These are phyloP conservation scores for Cheilosia impressa DNA, from an alignment of 2,888 invertebrate genomes.

Conservation along the genomic window DNA sequence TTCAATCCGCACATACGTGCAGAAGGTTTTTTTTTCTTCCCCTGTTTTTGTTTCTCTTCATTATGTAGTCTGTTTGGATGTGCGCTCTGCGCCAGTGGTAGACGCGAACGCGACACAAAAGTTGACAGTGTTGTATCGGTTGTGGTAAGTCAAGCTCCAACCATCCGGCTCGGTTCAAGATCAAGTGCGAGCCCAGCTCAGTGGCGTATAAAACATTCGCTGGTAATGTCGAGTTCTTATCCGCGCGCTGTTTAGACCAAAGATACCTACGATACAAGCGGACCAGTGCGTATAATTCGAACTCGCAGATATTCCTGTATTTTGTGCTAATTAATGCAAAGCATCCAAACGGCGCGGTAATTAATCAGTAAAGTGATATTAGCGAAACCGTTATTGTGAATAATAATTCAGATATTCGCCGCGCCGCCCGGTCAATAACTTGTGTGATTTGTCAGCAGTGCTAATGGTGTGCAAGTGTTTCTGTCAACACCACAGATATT, in stretches of 20 bases:
- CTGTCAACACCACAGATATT: background rate
- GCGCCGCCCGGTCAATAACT: slow-evolving; percentile 39
- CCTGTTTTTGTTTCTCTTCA: slow-evolving; percentile 14
- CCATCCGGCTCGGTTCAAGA: slow-evolving; percentile 68
- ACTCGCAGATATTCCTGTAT: background rate
- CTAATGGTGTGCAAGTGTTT: background rate
- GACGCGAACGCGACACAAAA: slow-evolving; percentile 47
- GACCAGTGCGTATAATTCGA: background rate
- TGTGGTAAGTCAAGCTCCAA: slow-evolving; percentile 55
- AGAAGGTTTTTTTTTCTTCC: slow-evolving; percentile 2
- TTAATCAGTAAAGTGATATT: slow-evolving; percentile 46
- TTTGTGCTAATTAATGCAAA: slow-evolving; percentile 40
- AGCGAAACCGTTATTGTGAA: slow-evolving; percentile 25
- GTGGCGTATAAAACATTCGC: slow-evolving; percentile 69
- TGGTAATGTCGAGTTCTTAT: slow-evolving; percentile 66
- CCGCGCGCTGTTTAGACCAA: slow-evolving; percentile 25
- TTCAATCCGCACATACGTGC: slow-evolving; percentile 39
- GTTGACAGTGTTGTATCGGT: slow-evolving; percentile 61
- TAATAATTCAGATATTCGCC: slow-evolving; percentile 22
- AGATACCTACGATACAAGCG: background rate
- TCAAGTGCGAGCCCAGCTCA: slow-evolving; percentile 68
- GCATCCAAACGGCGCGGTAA: slow-evolving; percentile 11
- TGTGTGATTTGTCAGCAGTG: slow-evolving; percentile 24
- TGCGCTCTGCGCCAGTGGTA: slow-evolving; percentile 15
- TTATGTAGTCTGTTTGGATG: slow-evolving; percentile 29